A percentile compares a stretch with the other conserved stretches of the same genome.
Conservation (phyloP, 2,888 invertebrate genomes). For the Ypsolopha scabrella region DNA sequence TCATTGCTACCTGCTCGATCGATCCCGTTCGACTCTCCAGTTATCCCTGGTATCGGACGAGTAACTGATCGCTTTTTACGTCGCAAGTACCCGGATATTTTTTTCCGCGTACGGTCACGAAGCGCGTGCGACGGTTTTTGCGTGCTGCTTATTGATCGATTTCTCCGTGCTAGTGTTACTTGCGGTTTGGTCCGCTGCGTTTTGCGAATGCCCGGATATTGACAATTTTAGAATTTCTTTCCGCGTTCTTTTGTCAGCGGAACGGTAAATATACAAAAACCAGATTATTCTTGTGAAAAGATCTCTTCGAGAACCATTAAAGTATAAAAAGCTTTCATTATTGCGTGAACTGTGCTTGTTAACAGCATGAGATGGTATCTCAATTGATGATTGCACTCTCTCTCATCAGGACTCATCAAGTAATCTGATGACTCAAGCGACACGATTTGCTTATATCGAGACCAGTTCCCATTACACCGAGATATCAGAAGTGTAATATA, state of each 20-base stretch:
- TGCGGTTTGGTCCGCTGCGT: conserved; percentile 21
- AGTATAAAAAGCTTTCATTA: too few species aligned
- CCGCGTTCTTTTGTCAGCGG: neutral
- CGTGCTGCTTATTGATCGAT: conserved; percentile 10
- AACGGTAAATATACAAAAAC: neutral
- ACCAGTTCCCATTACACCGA: too few species aligned
- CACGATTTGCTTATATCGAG: too few species aligned
- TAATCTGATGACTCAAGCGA: too few species aligned
- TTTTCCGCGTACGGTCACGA: conserved; percentile 4
- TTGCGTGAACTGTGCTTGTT: too few species aligned
- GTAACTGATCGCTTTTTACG: neutral
- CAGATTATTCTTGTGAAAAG: too few species aligned
- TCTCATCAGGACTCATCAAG: too few species aligned
- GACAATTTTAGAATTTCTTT: neutral
- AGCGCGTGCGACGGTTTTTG: conserved; percentile 14
- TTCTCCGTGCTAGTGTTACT: conserved; percentile 21
- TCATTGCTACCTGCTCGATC: conserved; percentile 19
- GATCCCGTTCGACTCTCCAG: conserved; percentile 35
- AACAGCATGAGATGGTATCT: too few species aligned
- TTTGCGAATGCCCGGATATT: conserved; percentile 6
- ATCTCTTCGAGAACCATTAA: too few species aligned
- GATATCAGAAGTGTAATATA: too few species aligned
- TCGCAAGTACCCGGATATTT: neutral
- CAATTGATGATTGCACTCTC: too few species aligned
- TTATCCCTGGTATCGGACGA: conserved; percentile 26